Evolutionary conservation across 2,888 invertebrate species (phyloP).

Genomic region (Drosophila basisetae): DNA sequence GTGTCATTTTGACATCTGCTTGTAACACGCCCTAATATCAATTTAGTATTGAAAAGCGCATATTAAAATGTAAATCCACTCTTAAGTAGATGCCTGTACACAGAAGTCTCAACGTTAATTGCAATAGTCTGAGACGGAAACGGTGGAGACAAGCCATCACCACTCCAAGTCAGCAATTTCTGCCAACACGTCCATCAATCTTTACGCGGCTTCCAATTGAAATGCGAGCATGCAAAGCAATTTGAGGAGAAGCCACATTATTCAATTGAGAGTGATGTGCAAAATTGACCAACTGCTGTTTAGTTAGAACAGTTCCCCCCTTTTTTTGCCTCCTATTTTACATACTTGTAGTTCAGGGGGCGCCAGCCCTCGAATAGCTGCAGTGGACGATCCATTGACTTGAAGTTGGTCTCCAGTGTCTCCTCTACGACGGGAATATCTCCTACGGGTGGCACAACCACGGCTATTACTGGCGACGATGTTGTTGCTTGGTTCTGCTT

Average conservation of each 20-base stretch:
- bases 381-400: conserved; percentile 78
- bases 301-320: background rate
- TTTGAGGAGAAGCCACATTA: conserved; percentile 57
- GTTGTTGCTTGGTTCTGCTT: conserved; percentile 21
- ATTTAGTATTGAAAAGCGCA: background rate
- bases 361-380: conserved; percentile 84
- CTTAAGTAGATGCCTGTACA: background rate
- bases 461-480: conserved; percentile 20
- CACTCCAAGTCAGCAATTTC: conserved; percentile 50
- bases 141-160: conserved; percentile 46
- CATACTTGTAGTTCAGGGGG: conserved; percentile 84
- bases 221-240: conserved; percentile 62
- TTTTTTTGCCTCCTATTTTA: conserved; percentile 6
- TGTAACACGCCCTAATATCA: conserved; percentile 7
- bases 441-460: conserved; percentile 65
- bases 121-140: conserved; percentile 54
- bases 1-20: background rate
- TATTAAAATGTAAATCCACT: conserved; percentile 15
- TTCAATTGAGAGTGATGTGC: conserved; percentile 57
- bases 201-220: conserved; percentile 51
- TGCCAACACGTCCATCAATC: conserved; percentile 45
- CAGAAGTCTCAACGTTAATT: conserved; percentile 23
- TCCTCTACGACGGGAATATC: conserved; percentile 71
- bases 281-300: conserved; percentile 21
- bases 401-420: conserved; percentile 62